These are phyloP conservation scores for Callionymus lyra DNA, from an alignment of 2,113 vertebrate genomes.

Conservation along the genomic window DNA sequence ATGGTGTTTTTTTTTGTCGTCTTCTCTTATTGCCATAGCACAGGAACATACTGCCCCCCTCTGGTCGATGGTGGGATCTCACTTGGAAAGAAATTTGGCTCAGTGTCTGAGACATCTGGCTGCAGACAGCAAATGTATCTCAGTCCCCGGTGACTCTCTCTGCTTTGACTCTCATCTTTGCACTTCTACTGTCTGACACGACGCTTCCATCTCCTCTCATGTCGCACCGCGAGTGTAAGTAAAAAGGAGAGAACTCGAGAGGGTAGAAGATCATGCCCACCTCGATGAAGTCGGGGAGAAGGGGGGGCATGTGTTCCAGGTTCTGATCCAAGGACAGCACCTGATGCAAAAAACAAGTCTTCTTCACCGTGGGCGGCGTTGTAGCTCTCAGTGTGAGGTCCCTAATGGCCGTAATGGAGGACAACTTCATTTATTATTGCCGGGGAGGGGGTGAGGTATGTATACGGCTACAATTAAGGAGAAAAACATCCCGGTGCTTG, in stretches of 20 bases:
- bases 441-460: slow-evolving; percentile 44
- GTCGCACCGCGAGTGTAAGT: slow-evolving; percentile 7
- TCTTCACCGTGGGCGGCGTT: slow-evolving; percentile 50
- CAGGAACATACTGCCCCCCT: slow-evolving; percentile 64
- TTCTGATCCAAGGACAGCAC: slow-evolving; percentile 16
- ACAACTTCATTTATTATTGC: slow-evolving; percentile 65
- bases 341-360: slow-evolving; percentile 39
- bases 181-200: slow-evolving; percentile 9
- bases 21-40: slow-evolving; percentile 2
- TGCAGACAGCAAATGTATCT: slow-evolving; percentile 26
- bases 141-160: slow-evolving; percentile 16
- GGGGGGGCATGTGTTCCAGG: slow-evolving; percentile 41
- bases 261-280: slow-evolving; percentile 3
- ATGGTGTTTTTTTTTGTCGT: neutral
- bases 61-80: slow-evolving; percentile 26
- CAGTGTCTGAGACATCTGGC: slow-evolving; percentile 30
- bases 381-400: slow-evolving; percentile 53
- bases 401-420: slow-evolving; percentile 62
- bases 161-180: slow-evolving; percentile 8
- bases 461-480: slow-evolving; percentile 66
- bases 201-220: slow-evolving; percentile 17
- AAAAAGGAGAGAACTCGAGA: slow-evolving; percentile 1
- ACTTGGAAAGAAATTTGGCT: slow-evolving; percentile 5
- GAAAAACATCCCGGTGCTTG: slow-evolving; percentile 61
- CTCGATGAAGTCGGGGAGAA: slow-evolving; percentile 8